These are phyloP conservation scores for Scyliorhinus canicula DNA, from an alignment of 2,797 vertebrate genomes.

Conservation along the genomic window DNA sequence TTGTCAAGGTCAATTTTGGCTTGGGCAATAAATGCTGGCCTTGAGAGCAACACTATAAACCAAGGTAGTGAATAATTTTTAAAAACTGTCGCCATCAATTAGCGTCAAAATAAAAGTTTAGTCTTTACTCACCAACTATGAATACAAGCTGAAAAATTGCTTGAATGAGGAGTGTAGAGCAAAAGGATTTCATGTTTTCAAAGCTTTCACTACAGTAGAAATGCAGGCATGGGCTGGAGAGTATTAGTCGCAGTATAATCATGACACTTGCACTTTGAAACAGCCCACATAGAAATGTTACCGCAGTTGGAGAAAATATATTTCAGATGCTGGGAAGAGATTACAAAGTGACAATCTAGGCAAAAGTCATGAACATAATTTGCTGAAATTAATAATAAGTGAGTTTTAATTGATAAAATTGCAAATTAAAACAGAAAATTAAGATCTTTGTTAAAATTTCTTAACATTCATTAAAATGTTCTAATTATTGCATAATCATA, in stretches of 20 bases:
- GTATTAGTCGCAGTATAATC: background rate
- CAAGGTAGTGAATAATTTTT: background rate
- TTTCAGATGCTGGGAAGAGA: background rate
- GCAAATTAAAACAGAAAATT: background rate
- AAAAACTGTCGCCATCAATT: background rate
- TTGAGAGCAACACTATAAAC: background rate
- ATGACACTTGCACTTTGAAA: background rate
- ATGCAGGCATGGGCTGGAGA: background rate
- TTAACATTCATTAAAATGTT: background rate
- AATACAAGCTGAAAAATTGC: background rate
- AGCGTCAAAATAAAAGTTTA: background rate
- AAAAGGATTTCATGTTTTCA: background rate
- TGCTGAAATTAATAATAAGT: background rate
- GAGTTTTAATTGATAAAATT: background rate
- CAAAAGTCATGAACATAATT: background rate
- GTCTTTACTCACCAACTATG: conserved; percentile 6
- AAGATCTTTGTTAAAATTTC: background rate
- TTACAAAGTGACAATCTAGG: background rate
- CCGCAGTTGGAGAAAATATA: background rate
- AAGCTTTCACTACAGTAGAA: background rate
- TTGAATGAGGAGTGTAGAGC: background rate
- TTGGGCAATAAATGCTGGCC: background rate
- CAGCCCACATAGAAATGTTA: background rate
- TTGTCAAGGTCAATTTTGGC: background rate
- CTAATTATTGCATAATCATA: background rate